Percentiles rank a stretch among this genome's conserved stretches.
phyloP scores from a whole-genome alignment of 2,888 invertebrate genomes.

The Brachyopa scutellaris region DNA sequence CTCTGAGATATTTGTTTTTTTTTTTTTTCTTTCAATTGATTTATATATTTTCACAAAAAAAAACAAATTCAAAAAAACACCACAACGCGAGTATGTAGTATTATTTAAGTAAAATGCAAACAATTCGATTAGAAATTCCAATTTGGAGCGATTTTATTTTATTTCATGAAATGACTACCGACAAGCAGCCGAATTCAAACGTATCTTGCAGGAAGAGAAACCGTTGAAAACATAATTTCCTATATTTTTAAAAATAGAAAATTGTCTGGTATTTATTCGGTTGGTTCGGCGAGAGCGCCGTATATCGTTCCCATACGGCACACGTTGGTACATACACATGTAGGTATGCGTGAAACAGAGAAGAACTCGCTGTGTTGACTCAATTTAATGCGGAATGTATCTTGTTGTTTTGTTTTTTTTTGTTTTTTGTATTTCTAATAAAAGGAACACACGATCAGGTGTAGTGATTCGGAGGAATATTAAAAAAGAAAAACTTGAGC shows the following conservation, averaged over 20 bases:
- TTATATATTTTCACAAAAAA: too few relatives aligned
- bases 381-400: constrained; percentile 30
- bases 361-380: constrained; percentile 15
- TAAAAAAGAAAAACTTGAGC: neutral
- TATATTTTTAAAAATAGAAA: constrained; percentile 69
- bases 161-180: constrained; percentile 47
- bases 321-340: neutral
- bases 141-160: constrained; percentile 32
- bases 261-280: constrained; percentile 53
- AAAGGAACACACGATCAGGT: constrained; percentile 26
- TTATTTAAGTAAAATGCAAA: neutral
- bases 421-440: neutral
- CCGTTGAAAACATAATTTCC: constrained; percentile 58
- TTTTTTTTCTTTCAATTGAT: too few relatives aligned
- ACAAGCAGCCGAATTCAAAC: constrained; percentile 49
- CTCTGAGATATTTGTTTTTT: neutral
- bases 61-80: neutral
- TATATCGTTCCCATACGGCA: constrained; percentile 8
- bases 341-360: constrained; percentile 43
- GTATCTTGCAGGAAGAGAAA: constrained; percentile 62
- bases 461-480: constrained; percentile 11
- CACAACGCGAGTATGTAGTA: neutral
- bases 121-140: constrained; percentile 3
- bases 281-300: constrained; percentile 40
- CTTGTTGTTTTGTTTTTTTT: constrained; percentile 6